Evolutionary conservation across 1,140 invertebrate species (phyloP).

Genomic region (Antheraea pernyi): DNA sequence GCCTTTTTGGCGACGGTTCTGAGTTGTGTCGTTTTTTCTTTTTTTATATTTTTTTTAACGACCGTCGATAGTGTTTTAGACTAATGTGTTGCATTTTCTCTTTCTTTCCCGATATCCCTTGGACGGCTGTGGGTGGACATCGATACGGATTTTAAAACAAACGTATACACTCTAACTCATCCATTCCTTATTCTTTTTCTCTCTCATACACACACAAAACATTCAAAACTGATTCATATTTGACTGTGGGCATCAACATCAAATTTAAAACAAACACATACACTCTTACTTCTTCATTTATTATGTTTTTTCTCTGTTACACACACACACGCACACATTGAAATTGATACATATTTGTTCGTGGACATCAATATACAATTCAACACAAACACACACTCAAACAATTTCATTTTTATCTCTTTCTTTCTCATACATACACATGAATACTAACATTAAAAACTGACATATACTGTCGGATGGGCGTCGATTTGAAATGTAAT

Average conservation of each 20-base stretch:
- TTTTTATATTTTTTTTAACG: slow-evolving; percentile 35
- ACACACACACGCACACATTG: no score
- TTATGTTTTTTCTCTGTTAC: no score
- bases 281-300: no score
- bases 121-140: not conserved
- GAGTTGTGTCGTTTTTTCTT: slow-evolving; percentile 17
- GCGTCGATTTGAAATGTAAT: no score
- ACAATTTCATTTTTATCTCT: no score
- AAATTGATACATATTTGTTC: no score
- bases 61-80: slow-evolving; percentile 43
- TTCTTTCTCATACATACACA: no score
- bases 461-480: no score
- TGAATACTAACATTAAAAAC: not conserved
- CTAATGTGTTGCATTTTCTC: slow-evolving; percentile 75
- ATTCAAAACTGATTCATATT: not conserved
- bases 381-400: not conserved
- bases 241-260: no score
- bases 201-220: no score
- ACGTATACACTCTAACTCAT: not conserved
- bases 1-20: slow-evolving; percentile 66
- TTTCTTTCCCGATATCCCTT: slow-evolving; percentile 57
- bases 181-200: no score
- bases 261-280: no score
- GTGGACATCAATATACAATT: not conserved
- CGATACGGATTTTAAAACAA: not conserved